phyloP scores from a whole-genome alignment of 2,797 vertebrate genomes.

The Rhabdophis nuchalis region DNA sequence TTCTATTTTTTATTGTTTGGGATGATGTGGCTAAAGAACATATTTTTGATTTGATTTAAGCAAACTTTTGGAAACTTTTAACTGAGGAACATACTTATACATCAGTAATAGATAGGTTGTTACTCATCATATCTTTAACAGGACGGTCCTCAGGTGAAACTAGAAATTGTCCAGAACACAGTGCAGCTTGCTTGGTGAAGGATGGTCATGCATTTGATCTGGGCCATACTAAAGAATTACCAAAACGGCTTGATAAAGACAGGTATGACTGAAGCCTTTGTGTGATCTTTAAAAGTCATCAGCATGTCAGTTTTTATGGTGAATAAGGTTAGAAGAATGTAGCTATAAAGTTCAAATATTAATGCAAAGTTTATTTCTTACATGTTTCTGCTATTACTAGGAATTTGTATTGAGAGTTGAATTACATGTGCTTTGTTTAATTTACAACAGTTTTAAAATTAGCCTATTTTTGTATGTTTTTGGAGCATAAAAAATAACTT shows the following conservation, averaged over 20 bases:
- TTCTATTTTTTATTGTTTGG: neutral
- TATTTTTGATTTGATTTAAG: neutral
- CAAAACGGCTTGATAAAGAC: conserved; percentile 76
- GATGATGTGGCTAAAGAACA: neutral
- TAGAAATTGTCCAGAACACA: conserved; percentile 71
- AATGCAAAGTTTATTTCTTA: neutral
- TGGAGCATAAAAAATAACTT: neutral
- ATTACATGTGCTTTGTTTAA: neutral
- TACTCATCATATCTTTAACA: neutral
- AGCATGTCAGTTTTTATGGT: neutral
- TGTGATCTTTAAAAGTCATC: neutral
- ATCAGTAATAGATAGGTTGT: neutral
- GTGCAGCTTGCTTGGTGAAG: conserved; percentile 84
- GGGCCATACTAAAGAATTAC: conserved; percentile 74
- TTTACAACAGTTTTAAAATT: neutral
- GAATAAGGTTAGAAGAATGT: neutral
- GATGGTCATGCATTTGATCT: conserved; percentile 71
- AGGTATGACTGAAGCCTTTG: conserved; percentile 69
- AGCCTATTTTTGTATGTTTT: neutral
- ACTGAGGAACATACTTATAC: neutral
- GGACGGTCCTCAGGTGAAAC: conserved; percentile 55
- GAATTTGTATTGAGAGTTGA: neutral
- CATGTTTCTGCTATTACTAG: neutral
- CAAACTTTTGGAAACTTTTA: neutral
- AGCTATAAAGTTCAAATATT: neutral